Conservation (phyloP, 2,113 vertebrate species). For the Alexandromys fortis region DNA sequence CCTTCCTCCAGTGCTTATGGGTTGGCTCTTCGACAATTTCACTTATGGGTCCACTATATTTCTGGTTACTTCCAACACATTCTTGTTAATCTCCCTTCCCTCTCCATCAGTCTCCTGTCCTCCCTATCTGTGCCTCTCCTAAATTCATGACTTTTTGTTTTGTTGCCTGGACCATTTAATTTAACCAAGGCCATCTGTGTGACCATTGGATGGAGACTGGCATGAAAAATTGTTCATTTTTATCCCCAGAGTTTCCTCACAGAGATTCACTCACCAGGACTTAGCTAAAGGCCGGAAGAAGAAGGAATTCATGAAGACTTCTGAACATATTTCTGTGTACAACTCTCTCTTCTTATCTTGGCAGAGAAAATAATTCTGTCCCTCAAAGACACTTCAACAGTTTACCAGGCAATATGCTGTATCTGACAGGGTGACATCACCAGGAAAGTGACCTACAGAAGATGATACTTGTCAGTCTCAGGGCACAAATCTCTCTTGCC, state of each 20-base stretch:
- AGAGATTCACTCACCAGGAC: not conserved
- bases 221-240: not conserved
- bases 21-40: not conserved
- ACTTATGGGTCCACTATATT: not conserved
- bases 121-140: not conserved
- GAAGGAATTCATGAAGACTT: not conserved
- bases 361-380: not conserved
- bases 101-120: no score
- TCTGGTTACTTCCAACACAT: not conserved
- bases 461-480: not conserved
- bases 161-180: not conserved
- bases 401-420: not conserved
- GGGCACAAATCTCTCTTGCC: not conserved
- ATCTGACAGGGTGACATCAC: not conserved
- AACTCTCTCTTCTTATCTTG: not conserved
- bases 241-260: not conserved
- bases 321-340: not conserved
- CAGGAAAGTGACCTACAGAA: not conserved
- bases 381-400: not conserved
- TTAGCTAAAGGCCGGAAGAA: not conserved
- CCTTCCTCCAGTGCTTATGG: not conserved
- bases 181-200: not conserved
- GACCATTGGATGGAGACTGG: no score
- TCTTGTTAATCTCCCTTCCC: no score
- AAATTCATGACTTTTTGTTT: not conserved